phyloP scores from a whole-genome alignment of 2,888 invertebrate genomes.

The Andrena camellia region DNA sequence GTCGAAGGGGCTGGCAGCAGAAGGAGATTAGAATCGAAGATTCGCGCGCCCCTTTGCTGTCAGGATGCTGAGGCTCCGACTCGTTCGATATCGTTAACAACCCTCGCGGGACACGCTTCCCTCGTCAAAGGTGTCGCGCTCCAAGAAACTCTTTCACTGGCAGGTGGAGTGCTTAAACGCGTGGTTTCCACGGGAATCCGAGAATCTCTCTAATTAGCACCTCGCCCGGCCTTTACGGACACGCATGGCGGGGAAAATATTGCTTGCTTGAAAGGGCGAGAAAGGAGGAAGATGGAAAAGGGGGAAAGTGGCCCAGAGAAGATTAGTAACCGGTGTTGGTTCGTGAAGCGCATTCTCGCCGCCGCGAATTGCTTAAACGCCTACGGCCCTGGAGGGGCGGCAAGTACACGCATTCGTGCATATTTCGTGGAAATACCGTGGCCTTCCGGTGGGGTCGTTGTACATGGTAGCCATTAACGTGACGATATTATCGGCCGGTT shows the following conservation, averaged over 20 bases:
- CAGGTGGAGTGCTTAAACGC: conserved; percentile 30
- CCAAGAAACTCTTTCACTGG: conserved; percentile 5
- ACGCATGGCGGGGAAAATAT: conserved; percentile 31
- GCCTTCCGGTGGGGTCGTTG: conserved; percentile 45
- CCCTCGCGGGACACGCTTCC: conserved; percentile 12
- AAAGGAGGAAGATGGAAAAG: not conserved
- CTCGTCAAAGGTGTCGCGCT: conserved; percentile 34
- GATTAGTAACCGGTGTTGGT: not conserved
- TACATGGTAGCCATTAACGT: conserved; percentile 58
- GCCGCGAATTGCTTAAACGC: not conserved
- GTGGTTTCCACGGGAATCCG: conserved; percentile 45
- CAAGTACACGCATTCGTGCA: conserved; percentile 42
- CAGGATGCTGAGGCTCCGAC: not conserved
- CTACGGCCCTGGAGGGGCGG: conserved; percentile 21
- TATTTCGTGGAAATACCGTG: conserved; percentile 58
- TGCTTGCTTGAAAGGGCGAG: conserved; percentile 10
- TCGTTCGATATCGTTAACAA: conserved; percentile 30
- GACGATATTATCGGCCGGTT: conserved; percentile 63
- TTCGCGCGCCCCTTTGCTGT: not conserved
- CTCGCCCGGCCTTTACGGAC: conserved; percentile 24
- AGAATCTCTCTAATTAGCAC: conserved; percentile 63
- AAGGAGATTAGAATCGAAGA: not conserved
- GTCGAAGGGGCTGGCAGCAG: not conserved
- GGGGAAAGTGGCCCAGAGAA: not conserved
- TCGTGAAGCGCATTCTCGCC: not conserved